phyloP scores from a whole-genome alignment of 2,797 vertebrate species.

The Limnodromus scolopaceus region DNA sequence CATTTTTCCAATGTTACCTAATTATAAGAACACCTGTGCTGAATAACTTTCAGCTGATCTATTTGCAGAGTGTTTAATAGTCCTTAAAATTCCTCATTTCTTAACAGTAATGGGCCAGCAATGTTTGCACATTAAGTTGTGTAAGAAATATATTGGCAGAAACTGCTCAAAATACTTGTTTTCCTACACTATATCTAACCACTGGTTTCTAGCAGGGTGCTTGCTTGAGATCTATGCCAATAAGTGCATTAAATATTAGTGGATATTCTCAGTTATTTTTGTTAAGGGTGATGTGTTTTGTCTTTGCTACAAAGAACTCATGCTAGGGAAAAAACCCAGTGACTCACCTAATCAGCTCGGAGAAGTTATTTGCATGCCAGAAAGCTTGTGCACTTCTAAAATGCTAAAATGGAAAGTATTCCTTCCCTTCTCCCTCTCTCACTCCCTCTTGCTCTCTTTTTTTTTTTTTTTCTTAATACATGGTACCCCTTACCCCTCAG shows the following conservation, averaged over 20 bases:
- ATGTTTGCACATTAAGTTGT: conserved; percentile 53
- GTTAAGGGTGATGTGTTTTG: neutral
- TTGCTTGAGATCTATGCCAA: conserved; percentile 37
- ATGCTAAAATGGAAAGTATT: neutral
- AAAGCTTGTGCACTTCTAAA: neutral
- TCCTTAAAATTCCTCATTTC: conserved; percentile 75
- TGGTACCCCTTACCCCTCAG: neutral
- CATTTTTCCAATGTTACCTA: conserved; percentile 66
- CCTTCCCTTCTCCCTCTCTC: neutral
- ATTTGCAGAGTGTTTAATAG: conserved; percentile 78
- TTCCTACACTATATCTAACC: neutral
- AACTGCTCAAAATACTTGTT: conserved; percentile 34
- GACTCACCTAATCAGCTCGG: conserved; percentile 33
- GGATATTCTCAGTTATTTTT: conserved; percentile 18
- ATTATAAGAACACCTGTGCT: conserved; percentile 79
- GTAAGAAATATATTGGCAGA: conserved; percentile 3
- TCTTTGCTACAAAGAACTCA: conserved; percentile 22
- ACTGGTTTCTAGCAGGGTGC: neutral
- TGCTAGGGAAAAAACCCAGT: neutral
- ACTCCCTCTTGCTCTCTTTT: neutral
- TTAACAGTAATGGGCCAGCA: conserved; percentile 46
- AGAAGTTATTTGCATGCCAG: conserved; percentile 29
- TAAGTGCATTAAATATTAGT: conserved; percentile 15
- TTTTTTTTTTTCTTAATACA: neutral
- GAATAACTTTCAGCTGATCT: conserved; percentile 73